Evolutionary conservation across 2,888 invertebrate genomes (phyloP).

Genomic region (Keiferia lycopersicella): DNA sequence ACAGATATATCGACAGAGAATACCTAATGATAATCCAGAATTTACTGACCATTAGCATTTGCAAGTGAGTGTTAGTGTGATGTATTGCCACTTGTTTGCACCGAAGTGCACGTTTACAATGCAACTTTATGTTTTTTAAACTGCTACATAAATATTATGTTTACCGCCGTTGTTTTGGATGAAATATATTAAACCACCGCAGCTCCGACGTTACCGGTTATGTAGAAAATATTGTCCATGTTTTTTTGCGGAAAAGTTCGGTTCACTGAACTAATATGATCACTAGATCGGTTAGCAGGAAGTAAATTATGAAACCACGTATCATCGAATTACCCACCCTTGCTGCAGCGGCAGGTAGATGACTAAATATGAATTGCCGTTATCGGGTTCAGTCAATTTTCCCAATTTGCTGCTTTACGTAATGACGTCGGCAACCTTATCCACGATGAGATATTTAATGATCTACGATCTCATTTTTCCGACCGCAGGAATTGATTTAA

Average conservation of each 20-base stretch:
- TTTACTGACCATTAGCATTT: constrained; percentile 37
- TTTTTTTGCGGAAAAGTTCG: not conserved
- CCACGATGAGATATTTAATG: constrained; percentile 29
- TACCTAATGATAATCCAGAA: constrained; percentile 44
- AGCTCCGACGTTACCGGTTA: not conserved
- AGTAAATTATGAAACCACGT: constrained; percentile 5
- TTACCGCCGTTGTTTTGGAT: not conserved
- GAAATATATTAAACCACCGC: not conserved
- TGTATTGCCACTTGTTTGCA: constrained; percentile 39
- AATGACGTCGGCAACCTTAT: constrained; percentile 42
- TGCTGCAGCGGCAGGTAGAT: constrained; percentile 5
- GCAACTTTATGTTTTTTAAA: not conserved
- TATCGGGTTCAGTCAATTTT: constrained; percentile 44
- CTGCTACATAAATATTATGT: not conserved
- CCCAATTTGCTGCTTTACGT: constrained; percentile 45
- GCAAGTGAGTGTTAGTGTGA: constrained; percentile 37
- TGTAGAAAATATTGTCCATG: too few species aligned
- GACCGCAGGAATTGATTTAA: constrained; percentile 16
- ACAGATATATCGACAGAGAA: constrained; percentile 58
- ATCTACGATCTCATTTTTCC: constrained; percentile 25
- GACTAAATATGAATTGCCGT: constrained; percentile 34
- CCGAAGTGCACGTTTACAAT: constrained; percentile 43
- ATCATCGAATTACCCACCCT: constrained; percentile 14
- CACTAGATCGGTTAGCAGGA: constrained; percentile 33
- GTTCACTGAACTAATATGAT: constrained; percentile 35